Evolutionary conservation across 1,140 invertebrate genomes (phyloP).

Genomic region (Lucilia sericata): DNA sequence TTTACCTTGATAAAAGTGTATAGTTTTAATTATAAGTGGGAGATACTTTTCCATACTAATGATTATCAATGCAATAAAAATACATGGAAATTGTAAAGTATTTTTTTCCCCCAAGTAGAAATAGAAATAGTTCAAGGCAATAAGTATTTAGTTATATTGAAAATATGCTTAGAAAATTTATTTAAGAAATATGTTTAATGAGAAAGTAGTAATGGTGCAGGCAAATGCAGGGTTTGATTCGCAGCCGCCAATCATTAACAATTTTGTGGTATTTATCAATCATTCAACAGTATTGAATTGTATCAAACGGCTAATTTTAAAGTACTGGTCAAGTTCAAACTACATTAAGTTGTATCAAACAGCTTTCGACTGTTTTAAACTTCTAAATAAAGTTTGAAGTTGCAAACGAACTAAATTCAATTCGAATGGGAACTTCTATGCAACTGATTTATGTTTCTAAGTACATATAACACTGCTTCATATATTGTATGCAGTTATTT

Average conservation of each 20-base stretch:
- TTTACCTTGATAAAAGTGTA: conserved; percentile 29
- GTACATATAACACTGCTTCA: too few species aligned
- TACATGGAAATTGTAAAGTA: background rate
- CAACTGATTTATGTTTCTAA: too few species aligned
- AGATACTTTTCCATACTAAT: background rate
- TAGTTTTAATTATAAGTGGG: conserved; percentile 28
- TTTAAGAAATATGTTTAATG: background rate
- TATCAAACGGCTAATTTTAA: too few species aligned
- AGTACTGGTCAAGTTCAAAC: background rate
- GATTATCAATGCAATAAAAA: background rate
- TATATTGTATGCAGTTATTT: too few species aligned
- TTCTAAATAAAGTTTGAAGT: too few species aligned
- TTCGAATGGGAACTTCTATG: too few species aligned
- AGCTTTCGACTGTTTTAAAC: background rate
- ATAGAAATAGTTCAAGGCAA: background rate
- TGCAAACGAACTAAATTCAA: too few species aligned
- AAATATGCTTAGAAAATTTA: background rate
- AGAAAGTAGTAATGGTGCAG: background rate
- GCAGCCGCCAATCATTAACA: too few species aligned
- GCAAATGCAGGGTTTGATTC: too few species aligned
- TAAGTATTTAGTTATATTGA: background rate
- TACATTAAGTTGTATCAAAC: background rate
- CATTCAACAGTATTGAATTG: too few species aligned
- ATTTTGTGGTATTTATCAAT: too few species aligned
- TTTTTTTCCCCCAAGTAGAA: background rate